Base-by-base conservation (phyloP, 2,888 invertebrate species). In the Caenorhabditis uteleia region DNA sequence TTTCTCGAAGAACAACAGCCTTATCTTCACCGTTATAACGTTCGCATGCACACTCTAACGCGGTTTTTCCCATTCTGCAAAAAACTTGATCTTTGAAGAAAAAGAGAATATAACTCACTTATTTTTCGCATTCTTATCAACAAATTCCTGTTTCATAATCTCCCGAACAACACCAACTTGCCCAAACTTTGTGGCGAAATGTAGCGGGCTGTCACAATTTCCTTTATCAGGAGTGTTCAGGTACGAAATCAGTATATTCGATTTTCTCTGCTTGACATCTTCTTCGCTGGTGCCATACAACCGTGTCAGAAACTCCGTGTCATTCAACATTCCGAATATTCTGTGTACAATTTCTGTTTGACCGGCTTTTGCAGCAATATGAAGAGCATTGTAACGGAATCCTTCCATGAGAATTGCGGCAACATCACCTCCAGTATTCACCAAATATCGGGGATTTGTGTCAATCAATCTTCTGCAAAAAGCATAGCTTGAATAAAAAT, bases 161-260 rank as follows among this genome's bases (percentile, higher is more conserved):
- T 27, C 47, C n/a, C 50, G 36, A 18, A 72, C 58, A n/a, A 70
- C 69, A 25, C 46, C 59, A 25, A 69, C 43, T 38, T 67, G 55
- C 33, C 74, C 74, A 38, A 58, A 67, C 33, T 67, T 74, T n/a
- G 69, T 39, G 5, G 74, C 74, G 31, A 74, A 66, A 54, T 70
- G 70, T 6, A 70, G 48, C 18, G 74, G 74, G n/a, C 70, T 74
- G 33, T 74, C 64, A 8, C 48, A 59, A 10, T 48, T 54, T 38
- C 68, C 65, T 47, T 74, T 74, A 39, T 74, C 74, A 5, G 68
- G 68, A 2, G 70, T 74, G 47, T 74, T 74, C 23, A 74, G 29
- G 39, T 68, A 70, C 3, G 70, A 68, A 26, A 46, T 44, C 10
- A 70, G 21, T 25, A 74, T 70, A 44, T 69, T 69, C n/a, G 46